phyloP scores from a whole-genome alignment of 2,888 invertebrate species.

The Nebria brevicollis region DNA sequence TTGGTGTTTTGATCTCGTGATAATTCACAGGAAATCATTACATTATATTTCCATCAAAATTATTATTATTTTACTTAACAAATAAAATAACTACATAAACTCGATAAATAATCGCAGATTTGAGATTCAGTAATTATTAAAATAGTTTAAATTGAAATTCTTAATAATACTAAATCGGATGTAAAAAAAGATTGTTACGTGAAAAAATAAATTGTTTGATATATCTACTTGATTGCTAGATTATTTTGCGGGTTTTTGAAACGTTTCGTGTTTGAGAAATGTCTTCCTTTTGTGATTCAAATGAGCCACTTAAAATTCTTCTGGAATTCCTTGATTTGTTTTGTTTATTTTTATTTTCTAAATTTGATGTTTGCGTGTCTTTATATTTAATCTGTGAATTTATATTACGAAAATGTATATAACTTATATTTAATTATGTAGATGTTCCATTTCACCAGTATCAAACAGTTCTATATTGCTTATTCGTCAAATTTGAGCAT shows the following conservation, averaged over 20 bases:
- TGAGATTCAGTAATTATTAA: too few species aligned
- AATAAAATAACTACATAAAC: too few species aligned
- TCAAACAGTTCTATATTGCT: background rate
- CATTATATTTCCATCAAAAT: too few species aligned
- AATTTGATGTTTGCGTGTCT: conserved; percentile 7
- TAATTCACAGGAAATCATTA: background rate
- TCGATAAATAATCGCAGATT: too few species aligned
- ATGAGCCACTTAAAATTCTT: conserved; percentile 46
- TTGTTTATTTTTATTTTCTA: conserved; percentile 33
- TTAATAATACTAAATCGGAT: too few species aligned
- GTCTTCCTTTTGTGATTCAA: conserved; percentile 44
- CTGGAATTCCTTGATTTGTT: conserved; percentile 37
- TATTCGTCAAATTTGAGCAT: too few species aligned
- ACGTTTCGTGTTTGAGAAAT: conserved; percentile 45
- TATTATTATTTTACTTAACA: too few species aligned
- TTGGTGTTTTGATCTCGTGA: background rate
- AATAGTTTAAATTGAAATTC: too few species aligned
- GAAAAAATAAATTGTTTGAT: conserved; percentile 15
- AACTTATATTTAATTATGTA: background rate
- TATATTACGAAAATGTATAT: background rate
- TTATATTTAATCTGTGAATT: conserved; percentile 5
- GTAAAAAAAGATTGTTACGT: background rate
- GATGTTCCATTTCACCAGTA: background rate
- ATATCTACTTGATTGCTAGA: conserved; percentile 33
- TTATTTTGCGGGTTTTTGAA: conserved; percentile 39